These are phyloP conservation scores for Lycaon pictus DNA, from an alignment of 2,113 vertebrate species.

Conservation along the genomic window DNA sequence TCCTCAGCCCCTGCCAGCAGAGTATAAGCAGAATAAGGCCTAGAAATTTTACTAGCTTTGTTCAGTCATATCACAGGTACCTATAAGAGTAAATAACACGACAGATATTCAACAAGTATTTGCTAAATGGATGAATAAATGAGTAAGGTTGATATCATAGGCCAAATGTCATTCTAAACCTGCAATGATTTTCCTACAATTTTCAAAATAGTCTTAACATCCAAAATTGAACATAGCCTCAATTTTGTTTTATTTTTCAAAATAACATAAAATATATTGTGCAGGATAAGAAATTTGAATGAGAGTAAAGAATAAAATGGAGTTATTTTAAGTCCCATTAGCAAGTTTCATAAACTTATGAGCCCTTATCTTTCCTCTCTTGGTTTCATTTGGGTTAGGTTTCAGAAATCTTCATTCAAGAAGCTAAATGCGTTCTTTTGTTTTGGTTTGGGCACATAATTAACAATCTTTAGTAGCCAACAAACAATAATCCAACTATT, in stretches of 20 bases:
- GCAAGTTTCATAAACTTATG: not conserved
- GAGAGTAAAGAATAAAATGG: not conserved
- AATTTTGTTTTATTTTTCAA: not conserved
- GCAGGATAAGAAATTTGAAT: not conserved
- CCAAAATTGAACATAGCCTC: not conserved
- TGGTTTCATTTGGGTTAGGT: slow-evolving; percentile 62
- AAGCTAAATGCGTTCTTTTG: slow-evolving; percentile 64
- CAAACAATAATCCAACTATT: slow-evolving; percentile 7
- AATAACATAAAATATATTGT: not conserved
- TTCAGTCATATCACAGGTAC: not conserved
- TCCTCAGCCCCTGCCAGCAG: not conserved
- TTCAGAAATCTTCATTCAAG: slow-evolving; percentile 38
- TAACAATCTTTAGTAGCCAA: slow-evolving; percentile 10
- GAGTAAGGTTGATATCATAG: not conserved
- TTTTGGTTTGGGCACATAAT: slow-evolving; percentile 36
- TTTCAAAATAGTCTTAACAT: not conserved
- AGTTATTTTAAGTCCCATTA: not conserved
- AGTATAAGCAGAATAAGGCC: not conserved
- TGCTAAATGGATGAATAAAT: not conserved
- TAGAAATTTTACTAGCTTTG: not conserved
- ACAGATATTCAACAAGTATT: not conserved
- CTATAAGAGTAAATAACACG: not conserved
- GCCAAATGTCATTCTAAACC: not conserved
- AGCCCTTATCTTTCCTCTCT: slow-evolving; percentile 45
- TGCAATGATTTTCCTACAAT: not conserved